A percentile compares a stretch with the other conserved stretches of the same genome.
Evolutionary conservation across 2,797 vertebrate species (phyloP).

Genomic region (Sebastiscus tertius): DNA sequence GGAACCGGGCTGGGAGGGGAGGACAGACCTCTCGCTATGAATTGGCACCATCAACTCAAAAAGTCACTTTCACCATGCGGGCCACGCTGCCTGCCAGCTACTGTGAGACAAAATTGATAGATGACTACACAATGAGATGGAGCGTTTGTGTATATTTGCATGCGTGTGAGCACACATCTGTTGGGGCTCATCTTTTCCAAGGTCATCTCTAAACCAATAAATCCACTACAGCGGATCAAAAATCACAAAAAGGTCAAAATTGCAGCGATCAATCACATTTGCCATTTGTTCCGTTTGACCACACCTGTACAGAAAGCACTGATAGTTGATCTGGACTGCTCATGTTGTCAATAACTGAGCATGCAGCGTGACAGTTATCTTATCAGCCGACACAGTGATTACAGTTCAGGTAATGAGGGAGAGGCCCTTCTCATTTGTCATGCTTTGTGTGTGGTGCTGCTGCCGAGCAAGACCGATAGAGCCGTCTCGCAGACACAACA

Average conservation of each 20-base stretch:
- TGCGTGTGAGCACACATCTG: neutral
- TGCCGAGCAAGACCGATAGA: constrained; percentile 56
- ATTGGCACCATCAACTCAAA: constrained; percentile 33
- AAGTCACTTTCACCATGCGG: constrained; percentile 43
- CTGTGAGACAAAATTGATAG: neutral
- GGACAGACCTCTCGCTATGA: constrained; percentile 19
- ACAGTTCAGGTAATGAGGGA: constrained; percentile 73
- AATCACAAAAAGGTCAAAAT: constrained; percentile 40
- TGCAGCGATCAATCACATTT: constrained; percentile 26
- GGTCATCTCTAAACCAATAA: neutral
- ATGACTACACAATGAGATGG: neutral
- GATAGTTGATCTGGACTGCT: constrained; percentile 39
- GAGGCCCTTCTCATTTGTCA: constrained; percentile 64
- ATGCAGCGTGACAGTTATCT: constrained; percentile 57
- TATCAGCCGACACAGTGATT: constrained; percentile 69
- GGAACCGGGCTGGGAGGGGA: constrained; percentile 39
- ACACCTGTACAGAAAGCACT: constrained; percentile 16
- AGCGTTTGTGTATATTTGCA: constrained; percentile 10
- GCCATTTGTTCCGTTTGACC: constrained; percentile 28
- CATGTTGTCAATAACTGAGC: constrained; percentile 62
- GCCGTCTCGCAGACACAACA: constrained; percentile 36
- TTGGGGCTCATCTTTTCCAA: neutral
- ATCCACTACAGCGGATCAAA: neutral
- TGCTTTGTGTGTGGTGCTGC: constrained; percentile 56
- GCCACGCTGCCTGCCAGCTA: constrained; percentile 7